Evolutionary conservation across 1,140 invertebrate species (phyloP), one percentile per base, ranked within the genome.

Genomic region (Mizuhopecten yessoensis): DNA sequence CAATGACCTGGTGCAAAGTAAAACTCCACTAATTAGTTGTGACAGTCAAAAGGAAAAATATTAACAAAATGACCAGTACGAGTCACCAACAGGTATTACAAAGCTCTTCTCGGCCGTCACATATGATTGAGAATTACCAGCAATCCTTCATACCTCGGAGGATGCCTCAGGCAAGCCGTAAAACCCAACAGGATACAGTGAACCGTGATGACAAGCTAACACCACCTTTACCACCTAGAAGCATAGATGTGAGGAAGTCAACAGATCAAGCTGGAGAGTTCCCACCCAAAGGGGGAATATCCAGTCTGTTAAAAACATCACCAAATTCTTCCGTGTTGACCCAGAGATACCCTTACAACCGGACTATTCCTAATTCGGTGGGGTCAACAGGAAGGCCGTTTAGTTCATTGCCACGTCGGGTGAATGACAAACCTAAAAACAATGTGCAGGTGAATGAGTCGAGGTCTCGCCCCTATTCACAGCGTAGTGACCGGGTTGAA

Each of bases 141-240:
- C 57, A 75, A 75, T 75, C 57, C 57, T 75, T 75, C 57, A 75
- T 75, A 75, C 57, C 57, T 29, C 23, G 57, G 17, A 75, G 57
- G 57, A 75, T 75, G 57, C 57, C 57, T 13, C 57, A 75, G 57
- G 57, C 57, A 7, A 75, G 57, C 17, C 45, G 45, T 57, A 57
- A 57, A 57, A 15, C 7, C 17, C 7, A 57, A n/a, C 57, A 75
- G 57, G 57, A 75, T n/a, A 75, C 57, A 9, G 57, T 75, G 34
- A 87, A 87, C 86, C 42, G 86, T 87, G 86, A 90, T 90, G 90
- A 75, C 86, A 87, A 90, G 11, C 49, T 34, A 13, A 87, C 86
- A n/a, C 90, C 90, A 57, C 90, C 90, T 87, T n/a, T 90, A 88
- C 90, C 90, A 34, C 90, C 90, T 9, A 49, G 90, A 87, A 45